phyloP scores from a whole-genome alignment of 1,140 invertebrate species.

The Argopecten irradians region DNA sequence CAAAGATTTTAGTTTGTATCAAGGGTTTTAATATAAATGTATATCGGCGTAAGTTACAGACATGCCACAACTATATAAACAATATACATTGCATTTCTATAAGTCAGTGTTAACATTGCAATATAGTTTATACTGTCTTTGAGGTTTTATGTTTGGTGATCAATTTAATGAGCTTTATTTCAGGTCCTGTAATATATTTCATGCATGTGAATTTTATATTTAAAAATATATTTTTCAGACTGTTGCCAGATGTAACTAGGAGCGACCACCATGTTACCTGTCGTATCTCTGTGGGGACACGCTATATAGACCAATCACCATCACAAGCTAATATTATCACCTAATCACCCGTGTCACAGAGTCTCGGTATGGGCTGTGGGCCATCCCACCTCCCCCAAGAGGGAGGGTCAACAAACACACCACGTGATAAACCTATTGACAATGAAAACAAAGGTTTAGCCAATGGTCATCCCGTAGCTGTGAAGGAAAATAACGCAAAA shows the following conservation, averaged over 20 bases:
- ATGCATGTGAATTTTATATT: no score
- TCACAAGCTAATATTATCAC: background rate
- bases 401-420: background rate
- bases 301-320: background rate
- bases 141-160: no score
- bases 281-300: background rate
- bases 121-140: no score
- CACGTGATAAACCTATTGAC: background rate
- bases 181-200: no score
- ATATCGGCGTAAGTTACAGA: no score
- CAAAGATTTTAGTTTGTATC: no score
- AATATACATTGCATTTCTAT: no score
- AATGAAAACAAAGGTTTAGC: background rate
- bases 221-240: no score
- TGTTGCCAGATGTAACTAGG: background rate
- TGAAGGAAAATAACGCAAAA: slow-evolving; percentile 5
- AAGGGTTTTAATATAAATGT: no score
- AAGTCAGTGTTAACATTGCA: no score
- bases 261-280: background rate
- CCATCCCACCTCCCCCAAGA: background rate
- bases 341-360: background rate
- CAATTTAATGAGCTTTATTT: no score
- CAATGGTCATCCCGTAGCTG: background rate
- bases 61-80: no score
- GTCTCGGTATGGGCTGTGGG: background rate